Base-by-base conservation (phyloP, 2,888 invertebrate genomes). In the Caradrina kadenii region DNA sequence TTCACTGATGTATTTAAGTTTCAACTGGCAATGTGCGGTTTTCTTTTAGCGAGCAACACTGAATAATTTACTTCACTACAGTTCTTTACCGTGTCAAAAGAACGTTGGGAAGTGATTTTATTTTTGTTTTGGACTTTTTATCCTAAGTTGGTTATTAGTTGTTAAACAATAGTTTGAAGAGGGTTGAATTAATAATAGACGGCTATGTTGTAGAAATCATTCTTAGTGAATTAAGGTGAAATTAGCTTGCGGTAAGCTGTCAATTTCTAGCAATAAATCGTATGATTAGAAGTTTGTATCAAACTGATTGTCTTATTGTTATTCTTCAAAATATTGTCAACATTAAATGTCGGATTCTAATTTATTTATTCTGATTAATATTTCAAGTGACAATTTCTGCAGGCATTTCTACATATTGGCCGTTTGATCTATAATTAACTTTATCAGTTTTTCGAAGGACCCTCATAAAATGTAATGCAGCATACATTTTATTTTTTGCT, bases 1-100 rank as follows among this genome's bases (percentile, higher is more conserved):
- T 26, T 26, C 26, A 26, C 2, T 26, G 63, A 55, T 73, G 7
- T 65, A 63, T 70, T 73, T 63, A 66, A 61, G 70, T 80, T 75
- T 54, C 35, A 61, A 53, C 35, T 49, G 19, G 61, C 60, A 63
- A 68, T 39, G 6, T 53, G 60, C 52, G 50, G 19, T 53, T 74
- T 64, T 69, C n/a, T 21, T 64, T 74, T 19, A 15, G 56, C 19
- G 39, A 19, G 53, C 10, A 39, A 48, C 22, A 56, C 15, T 17
- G 17, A 61, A 19, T 68, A 15, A 48, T 68, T 79, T 74, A 61
- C 31, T 49, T 61, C 67, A 73, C 21, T 31, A 31, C 17, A 39
- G 31, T 54, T 45, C 45, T 45, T 45, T 31, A 0, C n/a, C n/a
- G 35, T 56, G 17, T 45, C 42, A 21, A 78, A 15, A 8, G 11